Evolutionary conservation across 2,113 vertebrate genomes (phyloP), one percentile per base, ranked within the genome.

Genomic region (Phrynosoma blainvillii): DNA sequence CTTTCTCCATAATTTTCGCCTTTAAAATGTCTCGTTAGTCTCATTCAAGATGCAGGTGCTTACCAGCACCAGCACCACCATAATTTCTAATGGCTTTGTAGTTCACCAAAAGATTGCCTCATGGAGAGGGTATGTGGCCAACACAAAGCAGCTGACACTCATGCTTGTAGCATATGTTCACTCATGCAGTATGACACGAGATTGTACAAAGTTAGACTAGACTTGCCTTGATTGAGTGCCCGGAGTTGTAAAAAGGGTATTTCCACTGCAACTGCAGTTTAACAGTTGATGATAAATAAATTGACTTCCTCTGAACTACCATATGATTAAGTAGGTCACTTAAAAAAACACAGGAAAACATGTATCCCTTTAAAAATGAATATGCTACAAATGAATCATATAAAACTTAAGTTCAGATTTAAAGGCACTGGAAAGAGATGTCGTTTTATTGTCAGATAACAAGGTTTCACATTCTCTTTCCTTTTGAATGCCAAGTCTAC

Each of bases 321-420:
- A 84, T 9, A 9, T 81, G 13, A 84, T 42, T 87, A 88, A 92
- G 4, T 36, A 86, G 21, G 0, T 42, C 77, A 25, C 0, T 27
- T 87, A 54, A 32, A 62, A 36, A 77, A 88, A 91, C 89, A 13
- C 56, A 65, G 71, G 85, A 79, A 85, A 85, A 84, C 68, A 7
- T 76, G 6, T 47, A 73, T 13, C 77, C 2, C 20, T 85, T 79
- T 73, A 82, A 56, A 5, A 66, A 18, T 66, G 65, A 59, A 56
- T 42, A 16, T 1, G 62, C 79, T 68, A 59, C 1, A 27, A 1
- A 83, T 70, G 62, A 84, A 10, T 70, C 74, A 71, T 71, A 59
- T 11, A 59, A 23, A 40, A 87, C 68, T 87, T n/a, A 86, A 85
- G 68, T 90, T 82, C 30, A 71, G 16, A 65, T 79, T 77, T 27